A percentile compares a stretch with the other conserved stretches of the same genome.
phyloP scores from a whole-genome alignment of 1,140 invertebrate genomes.

The Calliphora vicina region DNA sequence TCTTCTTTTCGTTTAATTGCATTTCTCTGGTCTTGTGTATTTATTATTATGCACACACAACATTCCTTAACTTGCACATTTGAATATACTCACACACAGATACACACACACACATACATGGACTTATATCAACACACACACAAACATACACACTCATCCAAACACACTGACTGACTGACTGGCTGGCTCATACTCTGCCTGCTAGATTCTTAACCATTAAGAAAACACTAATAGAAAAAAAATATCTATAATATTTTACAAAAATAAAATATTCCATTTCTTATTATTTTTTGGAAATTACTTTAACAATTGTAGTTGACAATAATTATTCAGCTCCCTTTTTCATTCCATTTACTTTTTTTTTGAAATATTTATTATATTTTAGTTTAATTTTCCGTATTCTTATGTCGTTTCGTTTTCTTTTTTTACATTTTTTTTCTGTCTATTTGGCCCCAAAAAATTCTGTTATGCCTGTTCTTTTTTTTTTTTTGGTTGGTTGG shows the following conservation, averaged over 20 bases:
- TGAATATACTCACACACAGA: neutral
- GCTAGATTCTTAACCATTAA: neutral
- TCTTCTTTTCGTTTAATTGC: constrained; percentile 15
- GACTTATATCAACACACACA: neutral
- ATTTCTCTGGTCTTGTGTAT: constrained; percentile 21
- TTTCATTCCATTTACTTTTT: neutral
- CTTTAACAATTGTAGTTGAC: neutral
- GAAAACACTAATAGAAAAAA: neutral
- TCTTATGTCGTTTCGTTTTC: neutral
- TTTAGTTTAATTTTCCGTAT: neutral
- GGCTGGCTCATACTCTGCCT: neutral
- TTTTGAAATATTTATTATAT: neutral
- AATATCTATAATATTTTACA: neutral
- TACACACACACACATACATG: constrained; percentile 1
- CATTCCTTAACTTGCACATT: constrained; percentile 32
- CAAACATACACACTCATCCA: neutral
- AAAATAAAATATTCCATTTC: neutral
- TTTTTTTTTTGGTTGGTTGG: neutral
- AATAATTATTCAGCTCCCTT: neutral
- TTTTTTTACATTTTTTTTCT: constrained; percentile 14
- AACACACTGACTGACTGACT: too few species aligned
- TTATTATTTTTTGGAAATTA: neutral
- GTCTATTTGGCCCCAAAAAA: constrained; percentile 13
- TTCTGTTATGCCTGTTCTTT: constrained; percentile 9
- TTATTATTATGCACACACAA: constrained; percentile 18